Conservation (phyloP, 2,113 vertebrate genomes). For the Psephotus haematonotus region DNA sequence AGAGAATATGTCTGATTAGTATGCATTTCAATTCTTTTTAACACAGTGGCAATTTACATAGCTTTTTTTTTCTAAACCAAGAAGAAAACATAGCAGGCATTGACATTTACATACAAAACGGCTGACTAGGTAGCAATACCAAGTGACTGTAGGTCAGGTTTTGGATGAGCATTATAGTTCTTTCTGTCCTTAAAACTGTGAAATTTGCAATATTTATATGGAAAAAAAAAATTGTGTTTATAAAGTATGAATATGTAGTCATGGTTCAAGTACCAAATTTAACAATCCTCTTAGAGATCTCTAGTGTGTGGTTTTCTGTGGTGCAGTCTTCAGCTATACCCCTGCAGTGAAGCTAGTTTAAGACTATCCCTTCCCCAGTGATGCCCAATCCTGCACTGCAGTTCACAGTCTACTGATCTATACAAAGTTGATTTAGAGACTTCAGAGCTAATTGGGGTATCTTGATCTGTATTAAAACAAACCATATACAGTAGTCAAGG, state of each 20-base stretch:
- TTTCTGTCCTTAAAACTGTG: not conserved
- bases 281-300: not conserved
- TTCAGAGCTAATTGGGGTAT: not conserved
- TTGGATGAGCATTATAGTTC: not conserved
- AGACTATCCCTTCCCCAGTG: not conserved
- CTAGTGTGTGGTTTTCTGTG: not conserved
- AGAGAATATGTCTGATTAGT: conserved; percentile 21
- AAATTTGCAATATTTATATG: not conserved
- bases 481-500: fast-evolving
- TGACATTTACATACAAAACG: conserved; percentile 30
- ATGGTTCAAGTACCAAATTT: not conserved
- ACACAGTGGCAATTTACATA: conserved; percentile 8
- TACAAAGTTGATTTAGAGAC: not conserved
- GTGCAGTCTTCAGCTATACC: not conserved
- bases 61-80: conserved; percentile 12
- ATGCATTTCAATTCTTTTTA: conserved; percentile 38
- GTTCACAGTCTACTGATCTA: not conserved
- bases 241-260: not conserved
- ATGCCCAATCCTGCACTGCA: not conserved
- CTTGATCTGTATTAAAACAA: not conserved
- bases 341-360: not conserved
- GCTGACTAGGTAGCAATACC: not conserved
- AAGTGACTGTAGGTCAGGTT: not conserved
- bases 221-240: not conserved
- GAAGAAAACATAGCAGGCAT: not conserved